A percentile compares a stretch with the other conserved stretches of the same genome.
These are phyloP conservation scores for Onychostruthus taczanowskii DNA, from an alignment of 2,113 vertebrate species.

Conservation along the genomic window DNA sequence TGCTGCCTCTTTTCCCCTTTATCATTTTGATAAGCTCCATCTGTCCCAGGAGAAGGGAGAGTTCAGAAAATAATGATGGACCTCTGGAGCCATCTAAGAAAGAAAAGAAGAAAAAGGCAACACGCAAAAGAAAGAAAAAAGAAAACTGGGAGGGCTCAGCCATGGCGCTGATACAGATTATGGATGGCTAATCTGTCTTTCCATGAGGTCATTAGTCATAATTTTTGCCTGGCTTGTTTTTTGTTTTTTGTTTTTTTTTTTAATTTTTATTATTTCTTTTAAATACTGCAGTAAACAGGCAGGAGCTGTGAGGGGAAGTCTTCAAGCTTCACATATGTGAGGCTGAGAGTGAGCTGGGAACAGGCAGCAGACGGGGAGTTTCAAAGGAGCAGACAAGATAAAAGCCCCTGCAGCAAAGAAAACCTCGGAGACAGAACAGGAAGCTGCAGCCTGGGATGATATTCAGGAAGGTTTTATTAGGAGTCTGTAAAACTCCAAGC, in stretches of 20 bases:
- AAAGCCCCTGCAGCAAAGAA: conserved; percentile 13
- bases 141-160: background rate
- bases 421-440: background rate
- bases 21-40: background rate
- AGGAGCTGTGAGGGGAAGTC: background rate
- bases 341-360: background rate
- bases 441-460: background rate
- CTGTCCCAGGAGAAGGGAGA: background rate
- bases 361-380: conserved; percentile 36
- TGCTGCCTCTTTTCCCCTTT: background rate
- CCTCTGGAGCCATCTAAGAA: background rate
- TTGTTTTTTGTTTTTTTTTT: background rate
- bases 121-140: background rate
- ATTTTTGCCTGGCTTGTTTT: background rate
- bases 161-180: background rate
- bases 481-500: background rate
- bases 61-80: background rate
- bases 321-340: conserved; percentile 11
- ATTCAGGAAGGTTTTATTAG: background rate
- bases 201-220: background rate
- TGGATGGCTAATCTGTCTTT: background rate
- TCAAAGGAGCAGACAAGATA: conserved; percentile 42
- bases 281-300: background rate
- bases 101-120: background rate
- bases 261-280: background rate